Evolutionary conservation across 92 coral and sea anemone species (phyloP), one percentile per base, ranked within the genome.

Genomic region (Phymanthus crucifer): DNA sequence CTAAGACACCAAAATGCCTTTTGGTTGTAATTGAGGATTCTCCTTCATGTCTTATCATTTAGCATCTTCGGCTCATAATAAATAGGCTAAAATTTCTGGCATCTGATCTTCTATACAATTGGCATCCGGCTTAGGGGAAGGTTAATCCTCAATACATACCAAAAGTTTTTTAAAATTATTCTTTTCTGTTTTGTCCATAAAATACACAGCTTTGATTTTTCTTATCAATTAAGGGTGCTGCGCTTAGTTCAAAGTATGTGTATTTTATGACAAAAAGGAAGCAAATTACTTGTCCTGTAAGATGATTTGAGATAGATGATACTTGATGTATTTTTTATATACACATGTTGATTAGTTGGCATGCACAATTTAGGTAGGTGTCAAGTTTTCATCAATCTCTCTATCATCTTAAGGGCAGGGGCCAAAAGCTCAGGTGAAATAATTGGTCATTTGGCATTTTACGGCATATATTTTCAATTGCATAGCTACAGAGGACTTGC

Each of bases 111-210:
- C 68, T 33, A 26, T 27, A 61, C 27, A 1, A 61, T 61, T 61
- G 68, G 68, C 68, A 61, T 61, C 13, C 36, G 68, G 68, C 35
- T 61, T 61, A 61, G 68, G 34, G 35, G 68, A 61, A 61, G 68
- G 68, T 24, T 26, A 61, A 26, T 26, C 68, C 68, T 61, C 4
- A 4, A 26, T 61, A 23, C 68, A 61, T 7, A 13, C 68, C 8
- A 61, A 24, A 27, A 17, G 8, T 11, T 5, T 11, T n/a, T n/a
- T n/a, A n/a, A n/a, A n/a, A 26, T 10, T 13, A 26, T 6, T 61
- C 2, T 3, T 61, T 61, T 26, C 68, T 61, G 34, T 27, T 61
- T 26, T 17, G 4, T 26, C 68, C 27, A 61, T 61, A 61, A 61
- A 61, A 61, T 27, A 61, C 32, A 26, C 32, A 26, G 33, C 68